phyloP scores from a whole-genome alignment of 2,888 invertebrate genomes.

The Rhyacophila evoluta region DNA sequence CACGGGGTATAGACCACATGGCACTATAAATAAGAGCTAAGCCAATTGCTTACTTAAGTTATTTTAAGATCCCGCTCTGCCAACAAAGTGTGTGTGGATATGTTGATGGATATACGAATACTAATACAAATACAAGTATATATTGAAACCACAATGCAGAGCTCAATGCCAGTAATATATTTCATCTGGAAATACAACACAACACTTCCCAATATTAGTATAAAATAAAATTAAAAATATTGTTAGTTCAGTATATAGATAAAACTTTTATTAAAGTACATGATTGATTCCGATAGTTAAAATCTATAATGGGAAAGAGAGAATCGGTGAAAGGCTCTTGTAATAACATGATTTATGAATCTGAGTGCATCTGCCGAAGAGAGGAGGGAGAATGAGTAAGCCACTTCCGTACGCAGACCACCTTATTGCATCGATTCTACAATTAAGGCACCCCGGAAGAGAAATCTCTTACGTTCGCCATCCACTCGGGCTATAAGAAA shows the following conservation, averaged over 20 bases:
- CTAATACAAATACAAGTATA: slow-evolving; percentile 4
- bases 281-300: slow-evolving; percentile 68
- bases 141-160: slow-evolving; percentile 70
- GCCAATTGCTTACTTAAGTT: slow-evolving; percentile 52
- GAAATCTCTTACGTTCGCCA: not conserved
- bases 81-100: slow-evolving; percentile 7
- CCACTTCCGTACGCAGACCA: slow-evolving; percentile 63
- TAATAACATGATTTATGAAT: slow-evolving; percentile 37
- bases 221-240: slow-evolving; percentile 72
- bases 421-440: slow-evolving; percentile 34
- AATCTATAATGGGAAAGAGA: slow-evolving; percentile 72
- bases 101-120: slow-evolving; percentile 11
- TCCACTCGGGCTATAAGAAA: not conserved
- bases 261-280: slow-evolving; percentile 71
- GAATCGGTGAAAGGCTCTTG: slow-evolving; percentile 59
- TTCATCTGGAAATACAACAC: slow-evolving; percentile 69
- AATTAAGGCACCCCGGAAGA: slow-evolving; percentile 8
- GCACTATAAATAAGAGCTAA: slow-evolving; percentile 51
- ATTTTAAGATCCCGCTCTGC: slow-evolving; percentile 47
- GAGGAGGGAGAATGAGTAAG: slow-evolving; percentile 64
- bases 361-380: slow-evolving; percentile 45
- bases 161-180: slow-evolving; percentile 71
- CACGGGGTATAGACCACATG: not conserved
- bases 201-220: slow-evolving; percentile 73
- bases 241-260: slow-evolving; percentile 70